phyloP scores from a whole-genome alignment of 1,140 invertebrate genomes.

The Drosophila guanche region DNA sequence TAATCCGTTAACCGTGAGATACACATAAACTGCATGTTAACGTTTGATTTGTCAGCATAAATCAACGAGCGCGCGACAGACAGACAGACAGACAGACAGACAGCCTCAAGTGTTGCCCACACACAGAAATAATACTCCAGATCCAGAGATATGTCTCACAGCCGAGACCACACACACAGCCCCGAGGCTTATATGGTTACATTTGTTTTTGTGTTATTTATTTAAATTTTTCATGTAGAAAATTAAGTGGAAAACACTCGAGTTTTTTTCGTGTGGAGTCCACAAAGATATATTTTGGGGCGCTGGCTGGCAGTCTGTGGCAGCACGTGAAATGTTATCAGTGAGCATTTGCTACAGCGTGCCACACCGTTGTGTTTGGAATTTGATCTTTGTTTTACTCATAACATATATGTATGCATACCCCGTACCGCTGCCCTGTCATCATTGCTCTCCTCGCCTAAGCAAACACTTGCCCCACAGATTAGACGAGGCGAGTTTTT shows the following conservation, averaged over 20 bases:
- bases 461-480: constrained; percentile 64
- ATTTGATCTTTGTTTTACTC: constrained; percentile 68
- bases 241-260: constrained; percentile 80
- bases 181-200: constrained; percentile 29
- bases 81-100: constrained; percentile 6
- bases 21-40: constrained; percentile 63
- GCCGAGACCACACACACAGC: constrained; percentile 61
- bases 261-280: constrained; percentile 6
- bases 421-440: constrained; percentile 1
- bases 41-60: constrained; percentile 78
- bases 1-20: constrained; percentile 33
- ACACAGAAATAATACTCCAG: constrained; percentile 31
- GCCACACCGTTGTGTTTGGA: constrained; percentile 55
- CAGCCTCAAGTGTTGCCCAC: constrained; percentile 64
- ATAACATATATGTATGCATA: too few relatives aligned
- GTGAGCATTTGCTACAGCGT: constrained; percentile 8
- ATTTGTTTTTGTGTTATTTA: constrained; percentile 52
- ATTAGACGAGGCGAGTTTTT: constrained; percentile 57
- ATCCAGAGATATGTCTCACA: constrained; percentile 4
- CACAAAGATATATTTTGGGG: constrained; percentile 6
- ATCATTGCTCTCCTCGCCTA: constrained; percentile 31
- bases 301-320: not conserved
- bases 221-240: constrained; percentile 73
- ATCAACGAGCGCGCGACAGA: constrained; percentile 28
- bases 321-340: constrained; percentile 65